A percentile compares a stretch with the other conserved stretches of the same genome.
phyloP scores from a whole-genome alignment of 1,140 invertebrate species.

The Bactericera cockerelli region DNA sequence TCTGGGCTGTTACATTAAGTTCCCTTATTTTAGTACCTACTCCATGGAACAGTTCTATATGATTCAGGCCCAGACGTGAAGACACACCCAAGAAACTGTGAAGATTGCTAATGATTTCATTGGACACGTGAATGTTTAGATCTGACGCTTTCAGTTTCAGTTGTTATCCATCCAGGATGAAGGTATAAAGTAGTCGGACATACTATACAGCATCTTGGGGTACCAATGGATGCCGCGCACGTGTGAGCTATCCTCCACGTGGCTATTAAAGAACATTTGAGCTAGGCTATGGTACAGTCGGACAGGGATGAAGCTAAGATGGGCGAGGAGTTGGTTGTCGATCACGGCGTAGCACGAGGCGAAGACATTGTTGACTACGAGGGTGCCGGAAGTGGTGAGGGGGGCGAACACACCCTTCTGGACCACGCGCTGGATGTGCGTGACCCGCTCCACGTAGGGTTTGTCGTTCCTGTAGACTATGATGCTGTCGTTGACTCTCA shows the following conservation, averaged over 20 bases:
- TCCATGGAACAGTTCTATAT: too few species aligned
- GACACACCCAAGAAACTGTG: too few species aligned
- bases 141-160: too few species aligned
- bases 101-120: too few species aligned
- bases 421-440: conserved; percentile 37
- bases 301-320: conserved; percentile 64
- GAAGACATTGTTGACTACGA: conserved; percentile 78
- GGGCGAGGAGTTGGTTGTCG: conserved; percentile 66
- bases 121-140: too few species aligned
- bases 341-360: conserved; percentile 91
- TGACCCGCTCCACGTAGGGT: conserved; percentile 33
- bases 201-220: conserved; percentile 51
- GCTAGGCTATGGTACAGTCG: conserved; percentile 35
- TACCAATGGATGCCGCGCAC: conserved; percentile 72
- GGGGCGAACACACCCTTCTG: conserved; percentile 73
- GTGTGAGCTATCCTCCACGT: conserved; percentile 18
- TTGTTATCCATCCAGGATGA: conserved; percentile 10
- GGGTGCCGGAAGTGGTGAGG: conserved; percentile 67
- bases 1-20: too few species aligned
- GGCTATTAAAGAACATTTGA: conserved; percentile 21
- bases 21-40: too few species aligned
- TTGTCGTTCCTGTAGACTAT: conserved; percentile 30
- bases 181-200: conserved; percentile 19
- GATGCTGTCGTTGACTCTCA: conserved; percentile 37
- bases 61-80: too few species aligned